Evolutionary conservation across 2,888 invertebrate genomes (phyloP), one percentile per base, ranked within the genome.

Genomic region (Bellardia pandia): DNA sequence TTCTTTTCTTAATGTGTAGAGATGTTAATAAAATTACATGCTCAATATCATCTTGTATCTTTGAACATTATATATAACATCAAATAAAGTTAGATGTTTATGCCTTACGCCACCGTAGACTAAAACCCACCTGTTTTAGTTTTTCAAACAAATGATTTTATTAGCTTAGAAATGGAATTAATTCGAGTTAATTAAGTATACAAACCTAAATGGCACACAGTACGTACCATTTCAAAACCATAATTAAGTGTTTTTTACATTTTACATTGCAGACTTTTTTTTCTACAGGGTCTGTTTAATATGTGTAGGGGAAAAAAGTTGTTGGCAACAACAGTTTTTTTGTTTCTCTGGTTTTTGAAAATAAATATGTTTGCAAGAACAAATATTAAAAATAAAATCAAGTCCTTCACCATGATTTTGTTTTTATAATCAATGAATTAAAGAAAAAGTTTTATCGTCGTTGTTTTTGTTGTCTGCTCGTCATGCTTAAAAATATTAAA

Each of bases 361-460:
- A 75, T 45, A 62, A 75, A 74, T 37, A n/a, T 60, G 11, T 62
- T 51, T 69, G 30, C 13, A 45, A 45, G 45, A 45, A 37, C n/a
- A 56, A 30, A n/a, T 68, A 68, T n/a, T 75, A 75, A 68, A 48
- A 2, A 53, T 37, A 77, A 62, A 71, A 62, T 76, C 9, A 64
- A 14, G 51, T 71, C 69, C 42, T 56, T 71, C 16, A 33, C 23
- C 62, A 69, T 48, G 60, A 71, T 42, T 71, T 62, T 84, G 71
- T 56, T 83, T 42, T 64, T 60, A 58, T 78, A 78, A 72, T 64
- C 56, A 77, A 40, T 58, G 77, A 64, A 30, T 74, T 74, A 58
- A 42, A 58, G 37, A 74, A 58, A 66, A 72, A 78, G 56, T 83
- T 83, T 77, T 68, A 37, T 53, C 11, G 14, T 51, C 5, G 16